Conservation (phyloP, 2,888 invertebrate genomes). For the Poecilus cupreus region DNA sequence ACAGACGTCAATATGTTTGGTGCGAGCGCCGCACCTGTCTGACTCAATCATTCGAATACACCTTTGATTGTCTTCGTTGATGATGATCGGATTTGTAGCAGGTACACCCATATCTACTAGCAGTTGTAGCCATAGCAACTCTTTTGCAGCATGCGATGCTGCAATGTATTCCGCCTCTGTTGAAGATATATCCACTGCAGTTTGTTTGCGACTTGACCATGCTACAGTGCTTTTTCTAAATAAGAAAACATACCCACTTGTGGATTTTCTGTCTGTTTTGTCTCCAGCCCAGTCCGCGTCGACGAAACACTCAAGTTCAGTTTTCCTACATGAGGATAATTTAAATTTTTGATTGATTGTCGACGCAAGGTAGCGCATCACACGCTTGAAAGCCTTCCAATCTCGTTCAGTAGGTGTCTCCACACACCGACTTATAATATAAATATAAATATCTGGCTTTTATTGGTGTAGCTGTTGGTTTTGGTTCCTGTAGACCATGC, state of each 20-base stretch:
- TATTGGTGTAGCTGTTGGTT: neutral
- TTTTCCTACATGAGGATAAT: neutral
- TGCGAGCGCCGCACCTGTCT: neutral
- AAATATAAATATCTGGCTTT: neutral
- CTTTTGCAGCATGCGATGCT: neutral
- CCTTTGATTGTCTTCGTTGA: too few relatives aligned
- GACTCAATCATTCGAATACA: neutral
- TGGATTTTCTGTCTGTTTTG: conserved; percentile 17
- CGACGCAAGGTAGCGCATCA: conserved; percentile 64
- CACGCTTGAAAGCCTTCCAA: conserved; percentile 44
- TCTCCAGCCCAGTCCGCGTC: conserved; percentile 3
- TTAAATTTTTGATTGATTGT: neutral
- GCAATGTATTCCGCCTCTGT: conserved; percentile 17
- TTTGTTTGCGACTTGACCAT: conserved; percentile 6
- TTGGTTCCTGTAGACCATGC: neutral
- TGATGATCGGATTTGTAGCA: too few relatives aligned
- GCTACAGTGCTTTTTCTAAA: neutral
- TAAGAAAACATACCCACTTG: neutral
- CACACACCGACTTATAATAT: neutral
- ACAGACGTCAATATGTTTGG: neutral
- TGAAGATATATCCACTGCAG: neutral
- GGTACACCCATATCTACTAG: neutral
- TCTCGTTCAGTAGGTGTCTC: neutral
- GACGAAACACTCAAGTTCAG: neutral
- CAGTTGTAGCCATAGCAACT: neutral